Conservation (phyloP, 2,113 vertebrate species). For the Colistium nudipinnis region DNA sequence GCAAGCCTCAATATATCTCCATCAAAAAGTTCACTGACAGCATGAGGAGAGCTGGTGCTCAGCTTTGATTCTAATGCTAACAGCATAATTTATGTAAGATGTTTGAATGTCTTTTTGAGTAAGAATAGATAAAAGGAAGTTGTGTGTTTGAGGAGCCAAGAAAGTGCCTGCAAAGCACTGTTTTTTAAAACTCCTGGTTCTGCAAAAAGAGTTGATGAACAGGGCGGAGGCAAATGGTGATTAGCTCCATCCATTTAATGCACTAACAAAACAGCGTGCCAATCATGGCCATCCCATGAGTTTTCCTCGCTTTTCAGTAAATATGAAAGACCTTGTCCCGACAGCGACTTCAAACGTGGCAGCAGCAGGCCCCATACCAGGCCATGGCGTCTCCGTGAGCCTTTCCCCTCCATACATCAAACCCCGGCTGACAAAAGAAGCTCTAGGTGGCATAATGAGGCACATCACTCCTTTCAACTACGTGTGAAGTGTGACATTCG, state of each 20-base stretch:
- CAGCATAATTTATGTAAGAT: constrained; percentile 86
- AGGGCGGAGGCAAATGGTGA: constrained; percentile 59
- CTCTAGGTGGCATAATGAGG: constrained; percentile 81
- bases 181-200: constrained; percentile 72
- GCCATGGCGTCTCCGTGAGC: constrained; percentile 65
- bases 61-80: constrained; percentile 85
- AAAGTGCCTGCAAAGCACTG: constrained; percentile 75
- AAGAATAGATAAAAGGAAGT: constrained; percentile 83
- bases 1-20: constrained; percentile 66
- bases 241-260: constrained; percentile 71
- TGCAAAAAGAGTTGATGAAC: constrained; percentile 70
- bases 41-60: constrained; percentile 65
- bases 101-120: constrained; percentile 82
- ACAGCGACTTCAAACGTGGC: constrained; percentile 77
- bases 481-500: constrained; percentile 71
- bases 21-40: constrained; percentile 78
- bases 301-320: constrained; percentile 72
- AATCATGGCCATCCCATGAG: constrained; percentile 73
- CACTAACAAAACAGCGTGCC: constrained; percentile 74
- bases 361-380: constrained; percentile 72
- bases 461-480: constrained; percentile 69
- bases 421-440: constrained; percentile 75
- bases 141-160: constrained; percentile 70
- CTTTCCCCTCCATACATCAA: constrained; percentile 74
- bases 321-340: constrained; percentile 80